Percentiles rank a stretch among this genome's conserved stretches.
These are phyloP conservation scores for Halyomorpha halys DNA, from an alignment of 1,140 invertebrate species.

Conservation along the genomic window DNA sequence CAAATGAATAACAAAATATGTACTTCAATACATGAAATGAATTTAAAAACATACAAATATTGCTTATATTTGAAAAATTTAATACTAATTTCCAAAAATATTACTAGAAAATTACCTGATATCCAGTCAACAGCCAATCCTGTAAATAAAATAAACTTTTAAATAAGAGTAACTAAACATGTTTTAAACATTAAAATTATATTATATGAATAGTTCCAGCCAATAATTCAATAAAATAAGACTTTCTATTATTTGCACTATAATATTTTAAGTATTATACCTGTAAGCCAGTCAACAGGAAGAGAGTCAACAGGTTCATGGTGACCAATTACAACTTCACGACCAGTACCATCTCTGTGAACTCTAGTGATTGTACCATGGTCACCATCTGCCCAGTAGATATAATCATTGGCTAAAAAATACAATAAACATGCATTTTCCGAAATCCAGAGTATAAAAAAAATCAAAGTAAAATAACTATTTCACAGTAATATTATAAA, in stretches of 20 bases:
- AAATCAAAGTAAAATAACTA: too few species aligned
- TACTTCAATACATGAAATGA: too few species aligned
- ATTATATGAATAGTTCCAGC: neutral
- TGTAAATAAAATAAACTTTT: slow-evolving; percentile 24
- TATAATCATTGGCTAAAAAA: slow-evolving; percentile 44
- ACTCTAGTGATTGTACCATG: slow-evolving; percentile 62
- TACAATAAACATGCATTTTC: too few species aligned
- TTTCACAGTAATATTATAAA: too few species aligned
- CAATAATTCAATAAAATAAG: neutral
- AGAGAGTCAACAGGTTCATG: slow-evolving; percentile 46
- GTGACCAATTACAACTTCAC: slow-evolving; percentile 46
- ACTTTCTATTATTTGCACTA: too few species aligned
- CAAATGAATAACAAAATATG: too few species aligned
- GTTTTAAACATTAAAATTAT: too few species aligned
- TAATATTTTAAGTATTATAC: too few species aligned
- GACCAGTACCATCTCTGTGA: slow-evolving; percentile 61
- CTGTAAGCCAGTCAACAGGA: slow-evolving; percentile 53
- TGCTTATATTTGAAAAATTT: neutral
- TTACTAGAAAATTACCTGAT: slow-evolving; percentile 30
- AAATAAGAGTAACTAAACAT: neutral
- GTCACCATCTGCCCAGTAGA: slow-evolving; percentile 75
- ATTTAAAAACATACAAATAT: neutral
- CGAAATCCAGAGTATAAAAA: too few species aligned
- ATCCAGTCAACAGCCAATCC: slow-evolving; percentile 43
- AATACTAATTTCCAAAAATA: too few species aligned